phyloP scores from a whole-genome alignment of 2,888 invertebrate species.

The Thera britannica region DNA sequence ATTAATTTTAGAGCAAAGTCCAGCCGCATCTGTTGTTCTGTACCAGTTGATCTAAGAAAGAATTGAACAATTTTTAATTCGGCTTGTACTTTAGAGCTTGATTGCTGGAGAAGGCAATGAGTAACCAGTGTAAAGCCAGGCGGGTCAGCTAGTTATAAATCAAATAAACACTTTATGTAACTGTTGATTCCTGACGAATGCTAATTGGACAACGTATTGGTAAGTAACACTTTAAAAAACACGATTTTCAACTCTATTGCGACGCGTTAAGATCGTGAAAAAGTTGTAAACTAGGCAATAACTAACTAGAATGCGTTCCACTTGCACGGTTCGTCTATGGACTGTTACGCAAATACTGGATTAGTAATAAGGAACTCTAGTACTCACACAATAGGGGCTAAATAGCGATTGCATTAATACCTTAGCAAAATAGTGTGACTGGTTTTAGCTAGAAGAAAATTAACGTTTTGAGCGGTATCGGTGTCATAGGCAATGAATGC shows the following conservation, averaged over 20 bases:
- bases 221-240: slow-evolving; percentile 22
- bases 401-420: slow-evolving; percentile 8
- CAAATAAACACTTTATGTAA: slow-evolving; percentile 34
- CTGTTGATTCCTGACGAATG: slow-evolving; percentile 29
- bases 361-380: slow-evolving; percentile 33
- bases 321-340: slow-evolving; percentile 51
- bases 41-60: no score
- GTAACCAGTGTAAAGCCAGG: no score
- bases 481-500: not conserved
- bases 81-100: no score
- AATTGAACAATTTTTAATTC: no score
- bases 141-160: slow-evolving; percentile 24
- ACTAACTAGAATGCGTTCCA: slow-evolving; percentile 49
- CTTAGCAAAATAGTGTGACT: slow-evolving; percentile 30
- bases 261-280: slow-evolving; percentile 25
- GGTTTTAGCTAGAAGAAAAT: slow-evolving; percentile 24
- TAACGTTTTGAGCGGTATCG: not conserved
- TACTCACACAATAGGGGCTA: not conserved
- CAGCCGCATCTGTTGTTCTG: no score
- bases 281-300: slow-evolving; percentile 20
- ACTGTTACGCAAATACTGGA: slow-evolving; percentile 52
- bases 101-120: no score
- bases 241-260: slow-evolving; percentile 33
- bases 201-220: slow-evolving; percentile 33
- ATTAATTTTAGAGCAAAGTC: no score